Conservation (phyloP, 2,113 vertebrate species). For the Channa maculata region DNA sequence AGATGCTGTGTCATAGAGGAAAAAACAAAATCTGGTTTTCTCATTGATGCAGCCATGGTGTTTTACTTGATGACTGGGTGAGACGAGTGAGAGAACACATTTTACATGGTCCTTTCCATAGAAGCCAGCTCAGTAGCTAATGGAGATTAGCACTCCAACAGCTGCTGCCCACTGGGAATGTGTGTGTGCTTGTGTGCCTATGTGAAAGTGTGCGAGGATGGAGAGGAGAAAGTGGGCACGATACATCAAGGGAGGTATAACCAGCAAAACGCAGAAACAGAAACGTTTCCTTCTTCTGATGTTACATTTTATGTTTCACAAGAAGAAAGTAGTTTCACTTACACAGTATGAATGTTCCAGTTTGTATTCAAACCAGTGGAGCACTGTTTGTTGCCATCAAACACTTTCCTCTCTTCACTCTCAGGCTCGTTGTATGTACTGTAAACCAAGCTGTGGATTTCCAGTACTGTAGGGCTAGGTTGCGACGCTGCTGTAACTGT, state of each 20-base stretch:
- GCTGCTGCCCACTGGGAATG: slow-evolving; percentile 77
- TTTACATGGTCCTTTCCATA: slow-evolving; percentile 56
- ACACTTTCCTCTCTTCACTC: slow-evolving; percentile 50
- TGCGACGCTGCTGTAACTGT: slow-evolving; percentile 67
- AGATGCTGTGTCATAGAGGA: not conserved
- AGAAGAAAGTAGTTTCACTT: slow-evolving; percentile 49
- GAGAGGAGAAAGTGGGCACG: slow-evolving; percentile 19
- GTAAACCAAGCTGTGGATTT: slow-evolving; percentile 63
- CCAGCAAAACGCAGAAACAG: slow-evolving; percentile 24
- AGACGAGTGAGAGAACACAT: slow-evolving; percentile 43
- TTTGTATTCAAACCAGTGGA: slow-evolving; percentile 28
- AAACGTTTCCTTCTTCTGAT: slow-evolving; percentile 42
- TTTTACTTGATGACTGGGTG: slow-evolving; percentile 39
- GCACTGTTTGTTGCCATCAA: slow-evolving; percentile 46
- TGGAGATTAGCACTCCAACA: slow-evolving; percentile 82
- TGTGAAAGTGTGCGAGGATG: slow-evolving; percentile 24
- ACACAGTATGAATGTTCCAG: slow-evolving; percentile 57
- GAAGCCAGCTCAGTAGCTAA: slow-evolving; percentile 80
- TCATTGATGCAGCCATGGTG: slow-evolving; percentile 20
- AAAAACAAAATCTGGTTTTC: slow-evolving; percentile 1
- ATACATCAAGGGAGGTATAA: slow-evolving; percentile 19
- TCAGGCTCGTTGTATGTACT: not conserved
- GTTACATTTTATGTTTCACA: slow-evolving; percentile 52
- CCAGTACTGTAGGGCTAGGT: slow-evolving; percentile 68
- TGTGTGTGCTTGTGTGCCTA: not conserved